Percentiles rank a stretch among this genome's conserved stretches.
Evolutionary conservation across 2,113 vertebrate genomes (phyloP).

Genomic region (Holacanthus passer): DNA sequence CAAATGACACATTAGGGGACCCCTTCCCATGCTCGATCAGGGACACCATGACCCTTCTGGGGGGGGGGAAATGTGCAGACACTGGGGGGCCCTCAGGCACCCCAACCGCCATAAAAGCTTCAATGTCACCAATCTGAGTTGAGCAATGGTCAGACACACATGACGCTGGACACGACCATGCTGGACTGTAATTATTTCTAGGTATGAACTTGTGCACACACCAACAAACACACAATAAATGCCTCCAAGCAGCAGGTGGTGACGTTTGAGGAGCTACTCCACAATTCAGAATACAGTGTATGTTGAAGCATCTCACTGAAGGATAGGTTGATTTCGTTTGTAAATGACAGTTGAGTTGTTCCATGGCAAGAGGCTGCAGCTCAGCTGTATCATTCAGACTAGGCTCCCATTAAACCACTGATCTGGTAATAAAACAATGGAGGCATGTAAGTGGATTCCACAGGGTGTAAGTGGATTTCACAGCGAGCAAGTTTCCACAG

Average conservation of each 20-base stretch:
- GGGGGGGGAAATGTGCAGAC: constrained; percentile 62
- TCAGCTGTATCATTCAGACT: constrained; percentile 30
- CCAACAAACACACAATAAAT: constrained; percentile 16
- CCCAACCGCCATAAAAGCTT: constrained; percentile 57
- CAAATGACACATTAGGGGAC: constrained; percentile 71
- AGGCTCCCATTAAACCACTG: constrained; percentile 37
- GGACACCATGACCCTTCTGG: constrained; percentile 65
- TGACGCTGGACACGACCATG: constrained; percentile 32
- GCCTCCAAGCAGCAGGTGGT: constrained; percentile 25
- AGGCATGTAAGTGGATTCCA: constrained; percentile 70
- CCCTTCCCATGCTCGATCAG: constrained; percentile 38
- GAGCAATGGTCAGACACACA: constrained; percentile 55
- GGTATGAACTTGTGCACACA: constrained; percentile 26
- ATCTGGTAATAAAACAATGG: constrained; percentile 69
- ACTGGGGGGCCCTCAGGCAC: constrained; percentile 31
- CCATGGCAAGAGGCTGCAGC: constrained; percentile 8
- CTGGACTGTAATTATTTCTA: constrained; percentile 30
- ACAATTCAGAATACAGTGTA: neutral
- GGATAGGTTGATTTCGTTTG: neutral
- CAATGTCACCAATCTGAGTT: constrained; percentile 58
- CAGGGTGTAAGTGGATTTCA: constrained; percentile 70
- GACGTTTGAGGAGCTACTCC: neutral
- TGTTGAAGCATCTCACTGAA: neutral
- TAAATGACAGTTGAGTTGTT: constrained; percentile 25
- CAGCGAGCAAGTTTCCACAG: constrained; percentile 65